phyloP scores from a whole-genome alignment of 2,888 invertebrate genomes.

The Acrocyrtus sp. region DNA sequence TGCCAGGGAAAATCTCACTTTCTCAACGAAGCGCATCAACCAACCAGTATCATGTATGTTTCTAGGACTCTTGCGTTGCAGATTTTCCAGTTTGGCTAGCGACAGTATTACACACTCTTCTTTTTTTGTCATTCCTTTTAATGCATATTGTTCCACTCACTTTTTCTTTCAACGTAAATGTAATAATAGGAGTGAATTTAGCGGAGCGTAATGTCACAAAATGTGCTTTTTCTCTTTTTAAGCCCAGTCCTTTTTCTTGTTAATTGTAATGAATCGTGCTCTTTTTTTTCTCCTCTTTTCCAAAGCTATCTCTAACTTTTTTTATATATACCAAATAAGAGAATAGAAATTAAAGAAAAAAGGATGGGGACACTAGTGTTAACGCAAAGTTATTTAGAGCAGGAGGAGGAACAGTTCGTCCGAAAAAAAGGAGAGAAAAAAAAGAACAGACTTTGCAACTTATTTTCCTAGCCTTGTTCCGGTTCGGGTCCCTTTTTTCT shows the following conservation, averaged over 20 bases:
- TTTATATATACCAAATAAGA: constrained; percentile 6
- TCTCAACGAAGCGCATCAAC: no score
- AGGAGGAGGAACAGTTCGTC: no score
- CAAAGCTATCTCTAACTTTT: no score
- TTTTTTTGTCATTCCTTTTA: constrained; percentile 30
- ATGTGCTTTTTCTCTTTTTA: constrained; percentile 45
- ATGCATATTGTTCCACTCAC: constrained; percentile 40
- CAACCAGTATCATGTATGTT: no score
- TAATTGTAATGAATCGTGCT: constrained; percentile 41
- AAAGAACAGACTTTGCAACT: background rate
- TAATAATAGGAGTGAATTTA: constrained; percentile 44
- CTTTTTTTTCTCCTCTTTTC: constrained; percentile 19
- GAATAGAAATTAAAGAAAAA: background rate
- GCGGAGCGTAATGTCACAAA: constrained; percentile 42
- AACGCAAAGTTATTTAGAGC: constrained; percentile 1
- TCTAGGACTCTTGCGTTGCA: no score
- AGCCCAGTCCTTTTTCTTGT: constrained; percentile 37
- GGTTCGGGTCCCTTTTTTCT: constrained; percentile 16
- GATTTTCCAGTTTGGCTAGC: no score
- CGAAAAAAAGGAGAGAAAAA: background rate
- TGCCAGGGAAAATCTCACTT: no score
- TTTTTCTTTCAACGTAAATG: constrained; percentile 25
- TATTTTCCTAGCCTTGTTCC: constrained; percentile 23
- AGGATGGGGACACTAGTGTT: background rate
- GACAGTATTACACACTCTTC: no score